Evolutionary conservation across 2,888 invertebrate genomes (phyloP).

Genomic region (Athalia circularis): DNA sequence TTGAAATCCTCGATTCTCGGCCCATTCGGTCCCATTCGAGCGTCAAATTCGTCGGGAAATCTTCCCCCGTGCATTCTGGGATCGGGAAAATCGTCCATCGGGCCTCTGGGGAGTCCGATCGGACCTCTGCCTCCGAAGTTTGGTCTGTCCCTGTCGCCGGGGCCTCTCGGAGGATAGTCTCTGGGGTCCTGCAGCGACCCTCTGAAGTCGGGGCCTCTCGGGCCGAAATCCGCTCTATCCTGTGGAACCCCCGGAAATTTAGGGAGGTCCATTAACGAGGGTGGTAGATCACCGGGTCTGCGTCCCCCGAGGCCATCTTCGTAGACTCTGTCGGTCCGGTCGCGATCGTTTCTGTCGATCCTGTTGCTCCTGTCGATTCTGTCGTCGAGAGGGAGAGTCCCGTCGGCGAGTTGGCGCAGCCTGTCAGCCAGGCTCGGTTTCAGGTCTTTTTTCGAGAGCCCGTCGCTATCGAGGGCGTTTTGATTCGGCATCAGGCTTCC

Average conservation of each 20-base stretch:
- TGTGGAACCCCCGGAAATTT: constrained; percentile 62
- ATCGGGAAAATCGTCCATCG: constrained; percentile 66
- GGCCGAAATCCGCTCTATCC: constrained; percentile 65
- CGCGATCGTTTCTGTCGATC: constrained; percentile 60
- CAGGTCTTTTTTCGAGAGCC: constrained; percentile 63
- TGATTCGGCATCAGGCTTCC: constrained; percentile 47
- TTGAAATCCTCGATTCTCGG: constrained; percentile 67
- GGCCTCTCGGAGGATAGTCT: constrained; percentile 60
- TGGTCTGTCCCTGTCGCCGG: constrained; percentile 62
- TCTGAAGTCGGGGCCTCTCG: constrained; percentile 65
- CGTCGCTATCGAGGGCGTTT: constrained; percentile 43
- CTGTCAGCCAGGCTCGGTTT: constrained; percentile 72
- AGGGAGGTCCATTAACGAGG: constrained; percentile 71
- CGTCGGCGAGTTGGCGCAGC: constrained; percentile 72
- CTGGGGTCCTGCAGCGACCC: constrained; percentile 62
- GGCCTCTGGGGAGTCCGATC: constrained; percentile 49
- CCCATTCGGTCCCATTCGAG: constrained; percentile 64
- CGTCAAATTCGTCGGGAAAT: constrained; percentile 68
- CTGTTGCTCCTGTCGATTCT: constrained; percentile 63
- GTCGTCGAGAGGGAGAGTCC: constrained; percentile 69
- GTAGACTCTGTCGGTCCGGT: constrained; percentile 60
- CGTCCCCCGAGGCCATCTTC: constrained; percentile 61
- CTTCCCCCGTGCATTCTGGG: constrained; percentile 61
- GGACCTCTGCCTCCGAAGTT: constrained; percentile 61
- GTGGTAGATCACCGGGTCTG: constrained; percentile 66